These are phyloP conservation scores for Steatocranus sp. DNA, from an alignment of 2,797 vertebrate species.

Conservation along the genomic window DNA sequence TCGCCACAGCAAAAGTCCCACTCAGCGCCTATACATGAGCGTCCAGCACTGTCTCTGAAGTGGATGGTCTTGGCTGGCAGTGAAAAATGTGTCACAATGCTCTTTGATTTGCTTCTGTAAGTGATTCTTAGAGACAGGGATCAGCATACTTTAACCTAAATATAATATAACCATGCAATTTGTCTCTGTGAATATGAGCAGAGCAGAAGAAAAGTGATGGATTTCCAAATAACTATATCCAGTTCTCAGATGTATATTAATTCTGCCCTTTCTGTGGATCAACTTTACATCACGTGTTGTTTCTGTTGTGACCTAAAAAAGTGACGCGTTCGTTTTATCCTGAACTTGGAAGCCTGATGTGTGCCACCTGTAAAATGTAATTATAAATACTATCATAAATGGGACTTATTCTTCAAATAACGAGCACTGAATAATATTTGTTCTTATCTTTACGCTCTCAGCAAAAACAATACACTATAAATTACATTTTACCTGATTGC, in stretches of 20 bases:
- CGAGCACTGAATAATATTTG: neutral
- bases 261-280: neutral
- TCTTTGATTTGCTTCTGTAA: neutral
- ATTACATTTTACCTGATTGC: constrained; percentile 36
- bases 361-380: neutral
- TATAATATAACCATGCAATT: neutral
- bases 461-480: constrained; percentile 23
- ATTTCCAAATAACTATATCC: neutral
- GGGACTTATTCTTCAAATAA: neutral
- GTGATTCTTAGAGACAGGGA: neutral
- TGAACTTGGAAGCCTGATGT: neutral
- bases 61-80: neutral
- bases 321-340: rapidly evolving
- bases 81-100: neutral
- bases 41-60: neutral
- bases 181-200: neutral
- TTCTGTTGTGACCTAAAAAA: neutral
- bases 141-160: neutral
- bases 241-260: neutral
- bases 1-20: constrained; percentile 12
- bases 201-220: neutral
- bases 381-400: neutral
- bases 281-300: neutral
- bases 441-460: neutral
- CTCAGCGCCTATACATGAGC: neutral